Evolutionary conservation across 2,888 invertebrate species (phyloP), one percentile per base, ranked within the genome.

Genomic region (Allophyes oxyacanthae): DNA sequence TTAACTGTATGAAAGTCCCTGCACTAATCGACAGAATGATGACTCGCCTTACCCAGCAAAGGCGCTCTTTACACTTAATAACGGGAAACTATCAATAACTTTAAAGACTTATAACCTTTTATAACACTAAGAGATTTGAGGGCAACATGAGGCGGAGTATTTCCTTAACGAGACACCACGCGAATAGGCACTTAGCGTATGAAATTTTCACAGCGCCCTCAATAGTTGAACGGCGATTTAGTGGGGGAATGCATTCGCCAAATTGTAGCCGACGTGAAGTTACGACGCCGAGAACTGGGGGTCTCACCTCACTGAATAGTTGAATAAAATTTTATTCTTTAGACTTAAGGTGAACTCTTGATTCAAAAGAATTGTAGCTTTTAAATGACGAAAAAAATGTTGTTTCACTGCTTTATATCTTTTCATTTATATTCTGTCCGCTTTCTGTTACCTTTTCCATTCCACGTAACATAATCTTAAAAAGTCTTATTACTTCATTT

Each of bases 121-220:
- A 54, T 45, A 64, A 57, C 49, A 25, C 52, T 55, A 69, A 74
- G 76, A 40, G 68, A 77, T 80, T 82, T 77, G 66, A 80, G 75
- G 75, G 69, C 76, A 78, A 66, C 72, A 65, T 62, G 66, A 67
- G 50, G 70, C 64, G 52, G 58, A 81, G 79, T 78, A 82, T 84
- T 84, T 78, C 83, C 85, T 83, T 86, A 85, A 84, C 83, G 76
- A 86, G 85, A 77, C 78, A 73, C 76, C 75, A 74, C 58, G 67
- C 78, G 79, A 84, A 84, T 79, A 79, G 82, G 82, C 87, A 88
- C 87, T 89, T 87, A 84, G 68, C 66, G 79, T 88, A 87, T 89
- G 90, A 90, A 91, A 88, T 88, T 91, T 91, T 89, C 85, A 87
- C 78, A 59, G 72, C 72, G 77, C 83, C 77, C 82, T 87, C 89